These are phyloP conservation scores for Gobio gobio DNA, from an alignment of 2,113 vertebrate genomes.

Conservation along the genomic window DNA sequence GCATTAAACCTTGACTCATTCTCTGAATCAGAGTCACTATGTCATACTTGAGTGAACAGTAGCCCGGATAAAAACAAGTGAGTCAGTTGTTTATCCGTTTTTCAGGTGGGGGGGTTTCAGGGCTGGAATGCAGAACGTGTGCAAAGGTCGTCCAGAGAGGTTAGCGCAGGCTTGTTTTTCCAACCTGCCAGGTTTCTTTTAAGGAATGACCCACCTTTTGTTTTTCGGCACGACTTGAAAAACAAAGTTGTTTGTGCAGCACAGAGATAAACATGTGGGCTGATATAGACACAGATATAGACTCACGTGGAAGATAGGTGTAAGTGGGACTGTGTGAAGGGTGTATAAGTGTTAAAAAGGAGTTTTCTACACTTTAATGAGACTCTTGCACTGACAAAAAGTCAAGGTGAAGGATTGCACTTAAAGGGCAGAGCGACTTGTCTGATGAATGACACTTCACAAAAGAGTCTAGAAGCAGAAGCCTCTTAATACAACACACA, in stretches of 20 bases:
- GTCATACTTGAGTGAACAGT: slow-evolving; percentile 31
- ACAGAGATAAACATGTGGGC: slow-evolving; percentile 29
- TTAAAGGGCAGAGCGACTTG: not conserved
- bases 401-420: slow-evolving; percentile 34
- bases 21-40: slow-evolving; percentile 56
- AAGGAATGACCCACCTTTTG: slow-evolving; percentile 46
- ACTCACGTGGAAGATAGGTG: not conserved
- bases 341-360: slow-evolving; percentile 6
- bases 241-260: slow-evolving; percentile 36
- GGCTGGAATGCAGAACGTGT: slow-evolving; percentile 76
- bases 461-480: slow-evolving; percentile 7
- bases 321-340: not conserved
- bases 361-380: slow-evolving; percentile 19
- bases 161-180: slow-evolving; percentile 79
- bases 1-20: not conserved
- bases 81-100: slow-evolving; percentile 82
- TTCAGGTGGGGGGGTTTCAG: slow-evolving; percentile 80
- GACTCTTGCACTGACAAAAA: slow-evolving; percentile 32
- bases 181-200: slow-evolving; percentile 66
- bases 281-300: slow-evolving; percentile 6
- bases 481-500: slow-evolving; percentile 33
- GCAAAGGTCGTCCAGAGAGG: slow-evolving; percentile 77
- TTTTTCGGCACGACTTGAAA: slow-evolving; percentile 56
- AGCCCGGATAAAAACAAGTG: slow-evolving; percentile 77
- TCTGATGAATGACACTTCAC: slow-evolving; percentile 30